A percentile compares a stretch with the other conserved stretches of the same genome.
Evolutionary conservation across 2,888 invertebrate species (phyloP).

Genomic region (Strigamia maritima): DNA sequence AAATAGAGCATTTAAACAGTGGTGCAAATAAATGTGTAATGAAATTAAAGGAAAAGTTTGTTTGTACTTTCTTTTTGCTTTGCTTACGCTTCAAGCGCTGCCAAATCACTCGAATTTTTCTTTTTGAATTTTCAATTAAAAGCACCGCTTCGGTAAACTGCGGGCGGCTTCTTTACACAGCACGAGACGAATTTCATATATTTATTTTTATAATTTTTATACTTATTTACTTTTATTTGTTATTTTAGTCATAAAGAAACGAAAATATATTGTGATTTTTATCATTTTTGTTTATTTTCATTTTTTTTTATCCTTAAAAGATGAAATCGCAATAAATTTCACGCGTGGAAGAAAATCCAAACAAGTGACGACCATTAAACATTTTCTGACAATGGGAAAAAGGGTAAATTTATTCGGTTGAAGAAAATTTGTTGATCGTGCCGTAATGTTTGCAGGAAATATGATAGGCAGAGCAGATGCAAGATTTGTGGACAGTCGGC

Average conservation of each 20-base stretch:
- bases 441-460: not conserved
- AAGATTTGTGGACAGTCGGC: slow-evolving; percentile 8
- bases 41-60: not conserved
- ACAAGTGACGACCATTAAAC: not conserved
- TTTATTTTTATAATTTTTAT: not conserved
- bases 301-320: not conserved
- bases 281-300: not conserved
- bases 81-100: not conserved
- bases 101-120: not conserved
- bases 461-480: slow-evolving; percentile 11
- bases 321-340: not conserved
- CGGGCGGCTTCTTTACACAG: not conserved
- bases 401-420: not conserved
- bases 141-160: not conserved
- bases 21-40: not conserved
- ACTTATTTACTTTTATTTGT: not conserved
- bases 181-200: not conserved
- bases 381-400: not conserved
- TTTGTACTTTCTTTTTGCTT: not conserved
- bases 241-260: not conserved
- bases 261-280: not conserved
- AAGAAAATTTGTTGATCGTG: not conserved
- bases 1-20: not conserved
- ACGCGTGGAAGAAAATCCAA: not conserved
- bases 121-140: not conserved